Evolutionary conservation across 2,797 vertebrate species (phyloP), one percentile per base, ranked within the genome.

Genomic region (Ambastaia sidthimunki): DNA sequence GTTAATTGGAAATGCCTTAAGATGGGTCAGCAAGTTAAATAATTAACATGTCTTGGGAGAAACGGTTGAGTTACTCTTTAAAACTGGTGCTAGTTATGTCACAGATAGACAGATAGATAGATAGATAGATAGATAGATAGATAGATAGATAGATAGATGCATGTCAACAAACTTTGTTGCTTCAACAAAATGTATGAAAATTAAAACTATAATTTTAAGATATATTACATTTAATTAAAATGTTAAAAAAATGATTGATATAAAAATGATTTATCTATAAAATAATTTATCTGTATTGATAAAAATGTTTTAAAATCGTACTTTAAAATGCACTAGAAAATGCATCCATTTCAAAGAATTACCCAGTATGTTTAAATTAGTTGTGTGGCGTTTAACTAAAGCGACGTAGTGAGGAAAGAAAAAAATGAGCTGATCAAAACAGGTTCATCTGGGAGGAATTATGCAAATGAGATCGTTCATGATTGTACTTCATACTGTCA

Each of bases 1-100:
- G 87, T 89, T 91, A 91, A 93, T 93, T 91, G 88, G 84, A 90
- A 90, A 87, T 88, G 87, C 87, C 84, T 89, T 34, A 63, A 85
- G 76, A 57, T 37, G 70, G 71, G 80, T 71, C 65, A 19, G 71
- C 62, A 41, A 5, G 65, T 63, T 66, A 69, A 78, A 70, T 18
- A 71, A 70, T 74, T 63, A 71, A 54, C 57, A 62, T 78, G 44
- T 44, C 57, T 52, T 78, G n/a, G 76, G 57, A 31, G 62, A 71
- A 52, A 62, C 68, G 2, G 6, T 54, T 19, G 18, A 34, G 62
- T 37, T 9, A 34, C 7, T 34, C 57, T 59, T 5, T 4, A 23
- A 59, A 59, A 59, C 0, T 11, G 21, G 11, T 57, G 10, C 18
- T 18, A 54, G 54, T 55, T 59, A 3, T 13, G 21, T 59, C 21